These are phyloP conservation scores for Halcyon chelicuti DNA, from an alignment of 2,797 vertebrate species.

Conservation along the genomic window DNA sequence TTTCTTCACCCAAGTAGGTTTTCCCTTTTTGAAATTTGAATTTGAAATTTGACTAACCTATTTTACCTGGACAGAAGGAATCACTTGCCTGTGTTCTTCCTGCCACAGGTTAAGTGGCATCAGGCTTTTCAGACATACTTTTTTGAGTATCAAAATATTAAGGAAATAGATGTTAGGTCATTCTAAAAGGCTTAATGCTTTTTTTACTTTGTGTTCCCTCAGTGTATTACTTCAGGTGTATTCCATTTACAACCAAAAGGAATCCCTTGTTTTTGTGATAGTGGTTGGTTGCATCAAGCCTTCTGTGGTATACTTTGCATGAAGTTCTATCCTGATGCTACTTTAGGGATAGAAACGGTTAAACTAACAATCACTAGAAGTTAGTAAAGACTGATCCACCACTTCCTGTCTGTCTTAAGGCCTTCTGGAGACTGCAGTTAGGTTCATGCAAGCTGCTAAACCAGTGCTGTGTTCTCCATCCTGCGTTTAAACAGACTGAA, in stretches of 20 bases:
- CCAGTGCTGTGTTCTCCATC: background rate
- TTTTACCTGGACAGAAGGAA: background rate
- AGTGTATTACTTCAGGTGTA: background rate
- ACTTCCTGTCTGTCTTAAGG: background rate
- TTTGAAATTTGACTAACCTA: background rate
- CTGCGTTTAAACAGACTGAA: background rate
- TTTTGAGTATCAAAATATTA: background rate
- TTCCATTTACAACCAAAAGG: background rate
- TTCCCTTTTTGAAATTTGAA: background rate
- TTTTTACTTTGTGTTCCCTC: background rate
- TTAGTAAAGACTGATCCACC: background rate
- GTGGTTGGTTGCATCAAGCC: background rate
- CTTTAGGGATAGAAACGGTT: background rate
- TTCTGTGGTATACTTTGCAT: background rate
- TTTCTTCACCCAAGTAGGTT: background rate
- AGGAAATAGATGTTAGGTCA: background rate
- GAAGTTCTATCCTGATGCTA: background rate
- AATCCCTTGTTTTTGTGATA: background rate
- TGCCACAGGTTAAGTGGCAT: background rate
- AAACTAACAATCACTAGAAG: background rate
- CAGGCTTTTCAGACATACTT: background rate
- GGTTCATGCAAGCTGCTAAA: background rate
- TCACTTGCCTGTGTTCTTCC: background rate
- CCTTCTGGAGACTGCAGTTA: background rate
- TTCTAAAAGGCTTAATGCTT: background rate